Percentiles rank a stretch among this genome's conserved stretches.
Evolutionary conservation across 1,140 invertebrate species (phyloP).

Genomic region (Brachionus asplanchnoidis): DNA sequence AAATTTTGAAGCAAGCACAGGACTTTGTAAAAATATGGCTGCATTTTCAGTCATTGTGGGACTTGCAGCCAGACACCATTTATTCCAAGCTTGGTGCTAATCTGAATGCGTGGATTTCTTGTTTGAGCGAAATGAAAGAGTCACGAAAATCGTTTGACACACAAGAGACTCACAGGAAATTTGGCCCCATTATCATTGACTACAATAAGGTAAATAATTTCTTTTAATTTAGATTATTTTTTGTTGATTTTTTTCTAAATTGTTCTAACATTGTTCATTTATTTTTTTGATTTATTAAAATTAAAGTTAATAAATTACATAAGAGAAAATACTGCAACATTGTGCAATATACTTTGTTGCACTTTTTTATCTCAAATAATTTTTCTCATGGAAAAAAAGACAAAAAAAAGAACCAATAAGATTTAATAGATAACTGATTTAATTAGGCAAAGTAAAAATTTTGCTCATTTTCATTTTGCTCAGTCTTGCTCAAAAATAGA

Average conservation of each 20-base stretch:
- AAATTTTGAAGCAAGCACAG: constrained; percentile 76
- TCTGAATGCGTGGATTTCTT: constrained; percentile 90
- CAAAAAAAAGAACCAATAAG: too few relatives aligned
- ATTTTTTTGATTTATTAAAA: too few relatives aligned
- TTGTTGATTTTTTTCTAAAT: too few relatives aligned
- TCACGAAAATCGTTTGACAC: constrained; percentile 96
- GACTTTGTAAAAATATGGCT: constrained; percentile 71
- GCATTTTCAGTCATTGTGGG: constrained; percentile 91
- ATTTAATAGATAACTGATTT: too few relatives aligned
- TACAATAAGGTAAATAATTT: constrained; percentile 43
- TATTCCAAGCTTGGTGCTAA: constrained; percentile 88
- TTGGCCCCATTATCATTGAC: constrained; percentile 97
- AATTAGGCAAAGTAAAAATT: too few relatives aligned
- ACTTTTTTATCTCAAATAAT: too few relatives aligned
- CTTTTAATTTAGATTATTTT: not conserved
- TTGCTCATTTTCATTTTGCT: too few relatives aligned
- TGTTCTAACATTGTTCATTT: not conserved
- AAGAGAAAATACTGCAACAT: too few relatives aligned
- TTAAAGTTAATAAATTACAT: too few relatives aligned
- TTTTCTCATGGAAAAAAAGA: too few relatives aligned
- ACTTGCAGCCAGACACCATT: constrained; percentile 88
- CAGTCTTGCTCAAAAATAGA: too few relatives aligned
- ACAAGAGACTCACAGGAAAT: constrained; percentile 87
- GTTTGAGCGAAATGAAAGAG: constrained; percentile 91
- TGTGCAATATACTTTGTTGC: too few relatives aligned